Percentiles rank a stretch among this genome's conserved stretches.
Evolutionary conservation across 2,888 invertebrate species (phyloP).

Genomic region (Phengaris alcon): DNA sequence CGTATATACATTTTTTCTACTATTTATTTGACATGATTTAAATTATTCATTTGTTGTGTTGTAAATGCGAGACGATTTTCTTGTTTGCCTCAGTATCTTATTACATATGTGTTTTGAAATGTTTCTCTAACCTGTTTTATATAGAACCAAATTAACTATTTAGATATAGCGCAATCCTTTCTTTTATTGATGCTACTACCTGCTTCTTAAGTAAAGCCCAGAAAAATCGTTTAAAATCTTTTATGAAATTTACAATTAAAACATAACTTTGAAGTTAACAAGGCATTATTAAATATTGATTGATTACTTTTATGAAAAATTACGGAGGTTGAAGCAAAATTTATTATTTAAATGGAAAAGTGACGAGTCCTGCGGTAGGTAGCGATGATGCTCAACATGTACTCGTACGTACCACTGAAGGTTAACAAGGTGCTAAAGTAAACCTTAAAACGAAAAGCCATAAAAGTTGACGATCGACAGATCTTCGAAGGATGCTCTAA

Average conservation of each 20-base stretch:
- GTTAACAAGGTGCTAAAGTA: conserved; percentile 73
- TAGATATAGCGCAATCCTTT: background rate
- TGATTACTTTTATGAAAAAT: conserved; percentile 16
- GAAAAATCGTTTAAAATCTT: background rate
- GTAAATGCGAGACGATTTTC: no score
- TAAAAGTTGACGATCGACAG: conserved; percentile 54
- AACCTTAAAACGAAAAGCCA: conserved; percentile 62
- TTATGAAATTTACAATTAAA: background rate
- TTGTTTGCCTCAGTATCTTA: no score
- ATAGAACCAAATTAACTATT: background rate
- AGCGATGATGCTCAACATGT: conserved; percentile 49
- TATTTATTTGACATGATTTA: no score
- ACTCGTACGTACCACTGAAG: conserved; percentile 50
- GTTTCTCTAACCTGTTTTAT: no score
- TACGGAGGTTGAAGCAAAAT: conserved; percentile 17
- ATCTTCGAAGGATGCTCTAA: conserved; percentile 27
- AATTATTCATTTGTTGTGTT: no score
- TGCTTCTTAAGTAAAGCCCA: background rate
- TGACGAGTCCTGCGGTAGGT: conserved; percentile 62
- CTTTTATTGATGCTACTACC: no score
- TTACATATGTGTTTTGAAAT: no score
- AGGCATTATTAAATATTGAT: conserved; percentile 23
- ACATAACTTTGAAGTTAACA: conserved; percentile 1
- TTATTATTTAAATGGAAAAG: conserved; percentile 30
- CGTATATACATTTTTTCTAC: no score